Evolutionary conservation across 1,140 invertebrate genomes (phyloP), one percentile per base, ranked within the genome.

Genomic region (Heliconius hermathena): DNA sequence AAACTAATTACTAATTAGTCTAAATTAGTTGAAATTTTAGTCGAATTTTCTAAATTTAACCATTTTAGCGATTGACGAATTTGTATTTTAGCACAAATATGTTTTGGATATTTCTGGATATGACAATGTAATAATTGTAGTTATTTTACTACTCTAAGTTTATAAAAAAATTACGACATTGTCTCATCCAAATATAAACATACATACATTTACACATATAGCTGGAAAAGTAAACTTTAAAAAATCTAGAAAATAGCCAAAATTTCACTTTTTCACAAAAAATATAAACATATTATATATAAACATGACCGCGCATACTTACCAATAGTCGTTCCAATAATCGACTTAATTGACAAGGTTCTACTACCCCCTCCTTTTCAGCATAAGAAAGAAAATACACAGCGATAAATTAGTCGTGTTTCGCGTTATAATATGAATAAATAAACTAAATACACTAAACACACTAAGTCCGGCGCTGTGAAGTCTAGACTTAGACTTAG

Each of bases 301-400:
- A 66, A 66, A 66, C 89, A 90, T 90, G 88, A 87, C 87, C 89
- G 76, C 76, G 82, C 76, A 81, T 87, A 94, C 93, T 94, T 83
- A 94, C 93, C 93, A 92, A 81, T 11, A 92, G 79, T 74, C 82
- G 76, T 78, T 85, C 89, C 88, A 90, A 84, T 85, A 87, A 90
- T 84, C 92, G 80, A 85, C 90, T 77, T 84, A 91, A 91, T 83
- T 87, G 89, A 89, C 82, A 90, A 88, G 84, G 87, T 84, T 90
- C 85, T 87, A 89, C 93, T 93, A 93, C 93, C 91, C 93, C 92
- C 88, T 94, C 93, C 93, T 94, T 92, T 88, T 91, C 85, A 81
- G 91, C 91, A 87, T 89, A 90, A 89, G 92, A 84, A 92, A 87
- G 93, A 92, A 90, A 91, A 91, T 86, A 94, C 85, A 90, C 81